Conservation (phyloP, 2,888 invertebrate species). For the Taenaris catops region DNA sequence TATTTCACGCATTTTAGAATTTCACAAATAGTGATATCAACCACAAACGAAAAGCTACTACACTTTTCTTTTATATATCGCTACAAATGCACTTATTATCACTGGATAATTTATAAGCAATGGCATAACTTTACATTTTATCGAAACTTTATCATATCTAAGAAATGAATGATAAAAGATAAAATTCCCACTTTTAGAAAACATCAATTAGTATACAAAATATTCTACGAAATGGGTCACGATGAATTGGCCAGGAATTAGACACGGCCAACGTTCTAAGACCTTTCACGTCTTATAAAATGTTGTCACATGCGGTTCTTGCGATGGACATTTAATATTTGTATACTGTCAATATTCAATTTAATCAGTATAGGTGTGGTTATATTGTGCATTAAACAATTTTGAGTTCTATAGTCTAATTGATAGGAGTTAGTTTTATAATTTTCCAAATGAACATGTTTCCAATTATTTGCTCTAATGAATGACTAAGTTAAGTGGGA, state of each 20-base stretch:
- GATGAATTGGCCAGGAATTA: slow-evolving; percentile 3
- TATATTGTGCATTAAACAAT: background rate
- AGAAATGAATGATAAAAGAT: slow-evolving; percentile 6
- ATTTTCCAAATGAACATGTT: background rate
- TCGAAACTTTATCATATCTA: slow-evolving; percentile 9
- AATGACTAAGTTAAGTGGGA: too few relatives aligned
- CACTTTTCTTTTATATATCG: too few relatives aligned
- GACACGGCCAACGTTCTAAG: background rate
- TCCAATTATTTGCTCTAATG: background rate
- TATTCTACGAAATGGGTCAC: slow-evolving; percentile 5
- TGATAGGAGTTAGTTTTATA: too few relatives aligned
- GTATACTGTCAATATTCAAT: slow-evolving; percentile 4
- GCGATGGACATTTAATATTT: too few relatives aligned
- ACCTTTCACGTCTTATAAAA: slow-evolving; percentile 1
- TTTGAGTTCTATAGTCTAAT: background rate
- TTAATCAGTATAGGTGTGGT: slow-evolving; percentile 11
- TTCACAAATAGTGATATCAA: slow-evolving; percentile 10
- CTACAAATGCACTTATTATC: slow-evolving; percentile 12
- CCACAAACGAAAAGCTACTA: too few relatives aligned
- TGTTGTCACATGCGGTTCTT: too few relatives aligned
- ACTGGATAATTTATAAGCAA: slow-evolving; percentile 9
- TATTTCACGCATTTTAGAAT: slow-evolving; percentile 91
- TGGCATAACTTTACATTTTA: slow-evolving; percentile 11
- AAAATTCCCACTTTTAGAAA: slow-evolving; percentile 1
- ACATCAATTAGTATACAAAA: slow-evolving; percentile 2